Conservation (phyloP, 2,888 invertebrate species). For the Trichopria drosophilae region DNA sequence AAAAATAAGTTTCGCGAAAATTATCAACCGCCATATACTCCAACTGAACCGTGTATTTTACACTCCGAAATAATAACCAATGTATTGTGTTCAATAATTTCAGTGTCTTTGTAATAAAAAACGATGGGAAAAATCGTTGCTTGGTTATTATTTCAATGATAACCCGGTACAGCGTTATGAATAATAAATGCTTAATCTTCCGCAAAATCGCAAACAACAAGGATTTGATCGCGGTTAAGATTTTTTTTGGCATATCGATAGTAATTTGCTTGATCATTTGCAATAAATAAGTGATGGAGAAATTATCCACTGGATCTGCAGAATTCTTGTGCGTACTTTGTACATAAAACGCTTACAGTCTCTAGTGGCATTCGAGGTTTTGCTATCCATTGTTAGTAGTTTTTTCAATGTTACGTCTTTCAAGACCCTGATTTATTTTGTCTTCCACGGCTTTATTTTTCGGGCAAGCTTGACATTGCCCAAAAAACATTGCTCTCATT, state of each 20-base stretch:
- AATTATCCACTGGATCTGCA: too few species aligned
- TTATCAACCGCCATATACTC: too few species aligned
- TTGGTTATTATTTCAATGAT: too few species aligned
- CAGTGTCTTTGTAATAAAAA: conserved; percentile 7
- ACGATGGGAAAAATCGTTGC: too few species aligned
- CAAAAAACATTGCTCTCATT: conserved; percentile 6
- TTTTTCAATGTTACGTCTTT: conserved; percentile 12
- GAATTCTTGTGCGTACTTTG: too few species aligned
- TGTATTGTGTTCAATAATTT: background rate
- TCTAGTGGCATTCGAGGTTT: conserved; percentile 25
- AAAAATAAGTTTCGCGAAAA: too few species aligned
- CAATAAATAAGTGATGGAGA: too few species aligned
- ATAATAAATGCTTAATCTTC: too few species aligned
- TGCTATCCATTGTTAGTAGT: conserved; percentile 20
- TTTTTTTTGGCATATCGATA: conserved; percentile 13
- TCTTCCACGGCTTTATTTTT: background rate
- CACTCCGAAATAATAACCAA: conserved; percentile 3
- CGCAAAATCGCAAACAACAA: too few species aligned
- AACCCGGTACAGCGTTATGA: too few species aligned
- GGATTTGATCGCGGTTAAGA: conserved; percentile 10
- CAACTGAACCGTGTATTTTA: background rate
- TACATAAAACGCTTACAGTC: conserved; percentile 4
- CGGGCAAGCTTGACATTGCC: conserved; percentile 17
- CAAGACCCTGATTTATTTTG: conserved; percentile 7
- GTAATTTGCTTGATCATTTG: conserved; percentile 20